Conservation (phyloP, 1,140 invertebrate species). For the Euura saliciscinereae region DNA sequence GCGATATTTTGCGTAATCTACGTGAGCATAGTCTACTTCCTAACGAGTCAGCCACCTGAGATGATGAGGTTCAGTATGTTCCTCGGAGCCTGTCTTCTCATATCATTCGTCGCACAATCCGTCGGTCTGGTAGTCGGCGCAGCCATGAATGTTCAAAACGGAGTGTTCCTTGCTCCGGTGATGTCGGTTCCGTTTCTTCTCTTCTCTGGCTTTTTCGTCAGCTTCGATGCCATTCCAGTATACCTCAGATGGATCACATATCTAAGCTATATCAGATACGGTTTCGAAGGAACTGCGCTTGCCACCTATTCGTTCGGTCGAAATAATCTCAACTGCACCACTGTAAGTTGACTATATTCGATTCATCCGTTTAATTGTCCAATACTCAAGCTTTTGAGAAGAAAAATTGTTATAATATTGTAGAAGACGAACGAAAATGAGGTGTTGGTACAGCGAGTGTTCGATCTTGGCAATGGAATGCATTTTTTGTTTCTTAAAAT, state of each 20-base stretch:
- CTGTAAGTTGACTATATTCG: conserved; percentile 51
- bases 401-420: not conserved
- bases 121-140: conserved; percentile 94
- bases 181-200: conserved; percentile 94
- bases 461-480: no score
- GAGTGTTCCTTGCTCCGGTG: conserved; percentile 94
- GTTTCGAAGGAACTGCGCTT: conserved; percentile 93
- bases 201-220: conserved; percentile 97
- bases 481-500: no score
- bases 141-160: conserved; percentile 92
- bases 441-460: no score
- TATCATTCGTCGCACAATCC: conserved; percentile 94
- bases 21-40: conserved; percentile 91
- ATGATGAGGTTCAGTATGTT: conserved; percentile 87
- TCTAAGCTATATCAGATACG: conserved; percentile 93
- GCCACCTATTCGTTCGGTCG: conserved; percentile 90
- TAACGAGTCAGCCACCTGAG: conserved; percentile 92
- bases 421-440: no score
- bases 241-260: conserved; percentile 97
- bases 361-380: not conserved
- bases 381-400: not conserved
- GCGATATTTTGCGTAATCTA: conserved; percentile 90
- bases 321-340: conserved; percentile 78
- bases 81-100: conserved; percentile 84
- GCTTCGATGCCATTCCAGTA: conserved; percentile 93